Conservation (phyloP, 2,797 vertebrate genomes). For the Glossophaga mutica region DNA sequence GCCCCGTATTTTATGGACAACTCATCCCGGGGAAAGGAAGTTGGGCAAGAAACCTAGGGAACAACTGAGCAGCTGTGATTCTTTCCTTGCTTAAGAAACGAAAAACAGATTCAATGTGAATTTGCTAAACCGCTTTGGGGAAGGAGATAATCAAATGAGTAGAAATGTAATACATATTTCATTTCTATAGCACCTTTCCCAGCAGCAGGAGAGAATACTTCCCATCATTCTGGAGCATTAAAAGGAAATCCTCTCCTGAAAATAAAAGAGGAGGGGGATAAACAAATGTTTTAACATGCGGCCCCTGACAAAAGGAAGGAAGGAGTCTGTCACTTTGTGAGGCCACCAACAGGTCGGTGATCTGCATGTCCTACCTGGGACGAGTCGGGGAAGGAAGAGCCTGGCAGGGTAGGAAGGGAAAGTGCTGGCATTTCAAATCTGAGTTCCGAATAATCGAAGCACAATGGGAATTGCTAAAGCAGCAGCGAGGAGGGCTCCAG, state of each 20-base stretch:
- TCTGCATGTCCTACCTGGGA: background rate
- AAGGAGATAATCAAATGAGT: conserved; percentile 49
- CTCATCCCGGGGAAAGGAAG: conserved; percentile 48
- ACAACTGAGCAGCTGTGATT: conserved; percentile 56
- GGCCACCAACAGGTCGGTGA: conserved; percentile 6
- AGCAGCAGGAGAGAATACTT: conserved; percentile 53
- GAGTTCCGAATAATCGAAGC: background rate
- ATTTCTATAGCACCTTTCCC: conserved; percentile 68
- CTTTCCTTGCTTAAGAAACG: conserved; percentile 53
- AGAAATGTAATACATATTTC: conserved; percentile 34
- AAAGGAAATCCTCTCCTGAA: conserved; percentile 64
- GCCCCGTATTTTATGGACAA: conserved; percentile 49
- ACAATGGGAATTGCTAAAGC: background rate
- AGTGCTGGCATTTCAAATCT: background rate
- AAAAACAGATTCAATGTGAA: conserved; percentile 45
- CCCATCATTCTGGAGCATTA: conserved; percentile 53
- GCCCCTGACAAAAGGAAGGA: conserved; percentile 48
- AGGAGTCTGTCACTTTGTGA: background rate
- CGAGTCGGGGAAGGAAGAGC: background rate
- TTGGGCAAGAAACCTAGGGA: conserved; percentile 66
- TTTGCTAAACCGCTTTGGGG: conserved; percentile 43
- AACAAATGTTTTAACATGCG: conserved; percentile 41
- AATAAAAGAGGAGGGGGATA: conserved; percentile 63
- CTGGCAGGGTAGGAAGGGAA: background rate
- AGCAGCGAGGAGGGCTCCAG: background rate